Percentiles rank a stretch among this genome's conserved stretches.
Evolutionary conservation across 2,797 vertebrate species (phyloP).

Genomic region (Acropternis orthonyx): DNA sequence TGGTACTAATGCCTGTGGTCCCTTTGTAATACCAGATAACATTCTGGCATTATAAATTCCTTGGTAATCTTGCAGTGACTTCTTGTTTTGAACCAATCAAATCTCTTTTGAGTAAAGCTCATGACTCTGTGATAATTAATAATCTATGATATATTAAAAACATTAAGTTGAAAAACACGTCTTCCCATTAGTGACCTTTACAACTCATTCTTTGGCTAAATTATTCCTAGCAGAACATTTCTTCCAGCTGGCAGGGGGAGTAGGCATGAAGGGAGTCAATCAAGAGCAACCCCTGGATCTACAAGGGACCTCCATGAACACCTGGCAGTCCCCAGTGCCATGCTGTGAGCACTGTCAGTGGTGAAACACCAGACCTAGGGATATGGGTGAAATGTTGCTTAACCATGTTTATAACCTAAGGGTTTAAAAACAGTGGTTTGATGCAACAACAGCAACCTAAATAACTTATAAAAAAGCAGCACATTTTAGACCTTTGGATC

Average conservation of each 20-base stretch:
- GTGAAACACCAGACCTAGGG: neutral
- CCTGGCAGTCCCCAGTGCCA: neutral
- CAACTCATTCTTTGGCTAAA: neutral
- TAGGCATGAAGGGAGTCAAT: neutral
- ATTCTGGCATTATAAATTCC: neutral
- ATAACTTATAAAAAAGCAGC: neutral
- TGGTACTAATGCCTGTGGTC: neutral
- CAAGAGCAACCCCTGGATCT: neutral
- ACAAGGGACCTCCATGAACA: neutral
- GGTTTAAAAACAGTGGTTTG: neutral
- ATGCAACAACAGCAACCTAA: neutral
- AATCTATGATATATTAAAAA: conserved; percentile 48
- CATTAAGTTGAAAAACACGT: conserved; percentile 21
- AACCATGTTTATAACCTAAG: neutral
- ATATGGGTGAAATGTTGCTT: neutral
- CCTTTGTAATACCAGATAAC: neutral
- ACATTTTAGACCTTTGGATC: neutral
- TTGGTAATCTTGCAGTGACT: neutral
- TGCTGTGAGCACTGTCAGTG: neutral
- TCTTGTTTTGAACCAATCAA: neutral
- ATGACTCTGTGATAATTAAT: conserved; percentile 54
- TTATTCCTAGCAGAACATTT: neutral
- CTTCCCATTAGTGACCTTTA: conserved; percentile 55
- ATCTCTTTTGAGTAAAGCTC: conserved; percentile 19
- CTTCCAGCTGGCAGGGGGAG: neutral